Conservation (phyloP, 2,113 vertebrate species). For the Hippolais icterina region DNA sequence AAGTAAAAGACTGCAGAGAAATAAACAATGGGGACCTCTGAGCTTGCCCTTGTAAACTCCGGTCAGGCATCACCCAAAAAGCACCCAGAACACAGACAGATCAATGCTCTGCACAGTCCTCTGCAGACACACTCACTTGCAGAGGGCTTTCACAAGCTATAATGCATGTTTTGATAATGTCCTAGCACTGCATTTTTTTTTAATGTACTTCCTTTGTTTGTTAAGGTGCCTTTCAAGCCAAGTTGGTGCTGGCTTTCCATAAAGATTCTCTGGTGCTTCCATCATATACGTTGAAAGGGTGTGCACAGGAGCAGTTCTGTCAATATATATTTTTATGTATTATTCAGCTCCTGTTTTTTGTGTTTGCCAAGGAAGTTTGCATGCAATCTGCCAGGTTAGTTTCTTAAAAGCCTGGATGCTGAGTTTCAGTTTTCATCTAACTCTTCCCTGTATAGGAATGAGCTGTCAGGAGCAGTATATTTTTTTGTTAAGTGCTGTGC, state of each 20-base stretch:
- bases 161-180: constrained; percentile 54
- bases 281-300: not conserved
- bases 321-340: constrained; percentile 30
- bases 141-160: constrained; percentile 38
- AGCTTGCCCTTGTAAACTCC: constrained; percentile 45
- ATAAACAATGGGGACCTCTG: constrained; percentile 58
- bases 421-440: constrained; percentile 37
- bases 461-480: not conserved
- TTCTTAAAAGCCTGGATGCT: constrained; percentile 34
- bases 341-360: constrained; percentile 20
- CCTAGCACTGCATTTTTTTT: constrained; percentile 52
- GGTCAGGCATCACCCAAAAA: constrained; percentile 38
- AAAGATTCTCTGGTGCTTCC: constrained; percentile 7
- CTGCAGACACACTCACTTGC: constrained; percentile 25
- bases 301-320: not conserved
- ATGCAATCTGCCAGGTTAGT: not conserved
- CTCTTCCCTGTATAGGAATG: not conserved
- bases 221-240: constrained; percentile 52
- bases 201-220: constrained; percentile 48
- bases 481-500: not conserved
- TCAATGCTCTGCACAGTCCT: constrained; percentile 55
- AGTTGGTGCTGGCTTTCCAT: constrained; percentile 1
- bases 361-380: constrained; percentile 7
- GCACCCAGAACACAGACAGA: constrained; percentile 28
- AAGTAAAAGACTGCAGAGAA: constrained; percentile 63